Conservation (phyloP, 2,888 invertebrate species). For the Xylota sylvarum region DNA sequence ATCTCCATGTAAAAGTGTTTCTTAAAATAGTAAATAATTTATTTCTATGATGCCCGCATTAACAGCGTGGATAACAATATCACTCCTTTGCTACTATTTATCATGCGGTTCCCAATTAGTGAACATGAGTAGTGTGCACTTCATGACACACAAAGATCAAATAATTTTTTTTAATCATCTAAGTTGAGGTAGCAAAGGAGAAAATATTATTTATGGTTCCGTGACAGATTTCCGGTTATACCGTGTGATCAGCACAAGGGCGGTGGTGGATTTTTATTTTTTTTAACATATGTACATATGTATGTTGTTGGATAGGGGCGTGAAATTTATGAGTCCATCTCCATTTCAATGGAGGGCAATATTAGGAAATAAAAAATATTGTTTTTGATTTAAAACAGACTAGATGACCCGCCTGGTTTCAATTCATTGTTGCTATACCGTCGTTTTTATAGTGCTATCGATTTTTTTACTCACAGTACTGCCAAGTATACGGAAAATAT, state of each 20-base stretch:
- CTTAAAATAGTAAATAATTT: conserved; percentile 75
- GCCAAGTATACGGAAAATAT: too few species aligned
- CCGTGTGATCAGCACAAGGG: conserved; percentile 31
- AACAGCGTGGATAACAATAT: conserved; percentile 49
- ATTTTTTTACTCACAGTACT: too few species aligned
- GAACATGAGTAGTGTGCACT: conserved; percentile 49
- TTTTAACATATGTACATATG: conserved; percentile 39
- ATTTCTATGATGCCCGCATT: conserved; percentile 69
- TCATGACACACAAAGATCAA: conserved; percentile 58
- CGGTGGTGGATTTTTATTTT: conserved; percentile 23
- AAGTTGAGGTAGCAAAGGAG: conserved; percentile 58
- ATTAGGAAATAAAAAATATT: background rate
- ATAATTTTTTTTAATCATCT: conserved; percentile 59
- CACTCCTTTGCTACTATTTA: conserved; percentile 55
- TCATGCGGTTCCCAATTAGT: conserved; percentile 67
- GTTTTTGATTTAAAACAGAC: conserved; percentile 19
- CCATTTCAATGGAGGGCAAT: background rate
- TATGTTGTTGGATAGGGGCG: conserved; percentile 50
- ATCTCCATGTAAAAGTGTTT: conserved; percentile 36
- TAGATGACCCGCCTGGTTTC: too few species aligned
- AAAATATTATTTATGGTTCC: conserved; percentile 68
- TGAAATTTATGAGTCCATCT: conserved; percentile 44
- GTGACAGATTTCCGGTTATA: conserved; percentile 69
- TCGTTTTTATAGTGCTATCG: too few species aligned
- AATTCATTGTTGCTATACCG: too few species aligned